Conservation (phyloP, 2,113 vertebrate genomes). For the Siphamia tubifer region DNA sequence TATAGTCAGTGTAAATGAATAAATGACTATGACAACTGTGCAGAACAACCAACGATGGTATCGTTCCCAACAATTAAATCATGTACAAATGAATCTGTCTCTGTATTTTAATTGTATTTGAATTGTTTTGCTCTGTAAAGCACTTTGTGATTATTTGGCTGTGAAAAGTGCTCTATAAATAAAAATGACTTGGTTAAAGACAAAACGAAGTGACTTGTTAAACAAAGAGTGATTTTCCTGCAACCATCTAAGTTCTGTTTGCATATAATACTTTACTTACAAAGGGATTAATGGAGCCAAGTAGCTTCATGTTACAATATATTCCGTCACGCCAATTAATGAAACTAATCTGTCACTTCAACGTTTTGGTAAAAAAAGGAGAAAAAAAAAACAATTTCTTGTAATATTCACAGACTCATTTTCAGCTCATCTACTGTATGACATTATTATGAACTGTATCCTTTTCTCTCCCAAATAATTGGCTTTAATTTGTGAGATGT, state of each 20-base stretch:
- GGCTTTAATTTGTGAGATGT: not conserved
- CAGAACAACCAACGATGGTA: too few relatives aligned
- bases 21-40: too few relatives aligned
- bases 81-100: too few relatives aligned
- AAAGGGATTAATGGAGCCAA: constrained; percentile 14
- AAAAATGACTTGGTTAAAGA: too few relatives aligned
- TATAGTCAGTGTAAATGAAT: too few relatives aligned
- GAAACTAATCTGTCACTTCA: not conserved
- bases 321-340: not conserved
- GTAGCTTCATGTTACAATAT: not conserved
- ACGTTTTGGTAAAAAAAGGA: not conserved
- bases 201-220: too few relatives aligned
- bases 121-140: too few relatives aligned
- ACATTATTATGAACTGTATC: not conserved
- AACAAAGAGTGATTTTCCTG: constrained; percentile 12
- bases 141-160: too few relatives aligned
- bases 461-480: not conserved
- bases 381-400: not conserved
- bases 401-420: not conserved
- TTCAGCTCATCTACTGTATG: not conserved
- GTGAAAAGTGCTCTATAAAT: too few relatives aligned
- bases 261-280: constrained; percentile 1
- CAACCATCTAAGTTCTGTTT: not conserved
- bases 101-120: too few relatives aligned
- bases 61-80: too few relatives aligned